Conservation (phyloP, 2,888 invertebrate genomes). For the Geotrupes spiniger region DNA sequence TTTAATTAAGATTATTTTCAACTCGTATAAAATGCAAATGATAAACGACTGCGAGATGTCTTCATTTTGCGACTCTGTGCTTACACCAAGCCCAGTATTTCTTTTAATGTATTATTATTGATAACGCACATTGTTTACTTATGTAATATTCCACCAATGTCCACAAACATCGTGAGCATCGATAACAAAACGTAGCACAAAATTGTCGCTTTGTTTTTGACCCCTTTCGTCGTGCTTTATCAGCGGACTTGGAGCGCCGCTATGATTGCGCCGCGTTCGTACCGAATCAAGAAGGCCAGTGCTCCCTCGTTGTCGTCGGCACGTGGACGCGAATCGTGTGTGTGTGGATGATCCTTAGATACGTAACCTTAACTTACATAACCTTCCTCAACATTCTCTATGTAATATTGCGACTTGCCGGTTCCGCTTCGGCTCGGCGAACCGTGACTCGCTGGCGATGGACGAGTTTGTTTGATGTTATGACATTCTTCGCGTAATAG, state of each 20-base stretch:
- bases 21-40: no score
- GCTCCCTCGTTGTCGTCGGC: slow-evolving; percentile 33
- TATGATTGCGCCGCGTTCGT: slow-evolving; percentile 33
- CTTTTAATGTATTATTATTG: no score
- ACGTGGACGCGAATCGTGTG: slow-evolving; percentile 28
- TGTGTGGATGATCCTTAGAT: background rate
- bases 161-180: no score
- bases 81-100: no score
- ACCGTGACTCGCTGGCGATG: background rate
- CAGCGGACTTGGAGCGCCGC: slow-evolving; percentile 28
- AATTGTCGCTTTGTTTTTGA: slow-evolving; percentile 8
- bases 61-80: no score
- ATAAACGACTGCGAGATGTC: no score
- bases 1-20: no score
- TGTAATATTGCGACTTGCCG: background rate
- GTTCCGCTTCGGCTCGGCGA: slow-evolving; percentile 4
- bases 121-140: no score
- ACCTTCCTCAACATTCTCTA: slow-evolving; percentile 5
- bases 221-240: slow-evolving; percentile 23
- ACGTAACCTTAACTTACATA: slow-evolving; percentile 7
- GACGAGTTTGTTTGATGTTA: slow-evolving; percentile 4
- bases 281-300: slow-evolving; percentile 33
- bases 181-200: no score
- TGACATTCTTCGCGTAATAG: slow-evolving; percentile 19
- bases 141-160: no score